Conservation (phyloP, 2,113 vertebrate genomes). For the Oncorhynchus clarkii region DNA sequence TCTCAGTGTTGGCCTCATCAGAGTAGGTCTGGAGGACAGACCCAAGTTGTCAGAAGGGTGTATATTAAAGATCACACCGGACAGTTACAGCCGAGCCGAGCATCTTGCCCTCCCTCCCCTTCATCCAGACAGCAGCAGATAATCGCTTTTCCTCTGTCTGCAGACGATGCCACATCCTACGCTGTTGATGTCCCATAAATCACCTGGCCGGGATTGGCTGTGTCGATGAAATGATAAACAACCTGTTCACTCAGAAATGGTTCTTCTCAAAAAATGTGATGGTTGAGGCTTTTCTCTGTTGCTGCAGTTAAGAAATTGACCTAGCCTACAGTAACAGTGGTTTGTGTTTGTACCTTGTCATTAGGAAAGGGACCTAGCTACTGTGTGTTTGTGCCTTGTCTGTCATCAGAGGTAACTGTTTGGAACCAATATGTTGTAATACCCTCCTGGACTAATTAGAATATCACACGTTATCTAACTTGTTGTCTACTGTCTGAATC, state of each 20-base stretch:
- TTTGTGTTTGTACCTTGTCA: no score
- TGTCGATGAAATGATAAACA: conserved; percentile 5
- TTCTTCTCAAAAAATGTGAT: no score
- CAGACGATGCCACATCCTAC: conserved; percentile 40
- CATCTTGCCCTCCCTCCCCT: conserved; percentile 17
- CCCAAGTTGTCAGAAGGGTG: neutral
- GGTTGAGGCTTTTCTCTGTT: no score
- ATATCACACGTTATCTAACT: conserved; percentile 36
- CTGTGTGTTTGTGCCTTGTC: conserved; percentile 4
- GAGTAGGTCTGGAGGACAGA: neutral
- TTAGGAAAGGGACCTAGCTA: no score
- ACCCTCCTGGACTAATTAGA: conserved; percentile 43
- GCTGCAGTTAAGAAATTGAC: no score
- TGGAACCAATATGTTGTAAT: conserved; percentile 38
- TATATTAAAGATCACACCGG: neutral
- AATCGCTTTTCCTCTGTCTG: conserved; percentile 47
- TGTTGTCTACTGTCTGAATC: neutral
- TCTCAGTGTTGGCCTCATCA: neutral
- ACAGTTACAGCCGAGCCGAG: neutral
- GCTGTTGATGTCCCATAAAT: conserved; percentile 41
- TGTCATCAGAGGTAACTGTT: conserved; percentile 23
- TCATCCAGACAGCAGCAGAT: conserved; percentile 13
- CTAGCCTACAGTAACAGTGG: neutral
- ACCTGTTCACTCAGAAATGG: no score
- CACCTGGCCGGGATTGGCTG: conserved; percentile 23